Evolutionary conservation across 2,888 invertebrate species (phyloP), one percentile per base, ranked within the genome.

Genomic region (Stenichneumon culpator): DNA sequence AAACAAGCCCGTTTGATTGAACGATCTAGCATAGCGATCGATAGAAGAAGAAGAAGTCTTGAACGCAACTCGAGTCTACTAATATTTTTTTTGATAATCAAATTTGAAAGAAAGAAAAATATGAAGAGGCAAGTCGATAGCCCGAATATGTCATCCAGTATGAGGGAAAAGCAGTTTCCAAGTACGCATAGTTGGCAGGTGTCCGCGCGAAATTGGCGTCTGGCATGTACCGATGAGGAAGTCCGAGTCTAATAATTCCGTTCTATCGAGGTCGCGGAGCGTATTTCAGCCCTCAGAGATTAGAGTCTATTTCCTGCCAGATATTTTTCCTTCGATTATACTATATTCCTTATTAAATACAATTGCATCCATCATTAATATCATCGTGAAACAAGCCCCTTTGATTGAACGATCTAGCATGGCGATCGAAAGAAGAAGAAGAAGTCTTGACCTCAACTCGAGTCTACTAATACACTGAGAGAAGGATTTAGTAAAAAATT

Each of bases 361-460:
- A 79, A 75, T 52, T 28, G 4, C 28, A 28, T 28, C 4, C 4
- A 84, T 84, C 83, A 84, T 84, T 80, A 80, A 80, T 84, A 72
- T 77, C 75, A 60, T 65, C 32, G 44, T 19, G 63, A 70, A 63
- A 39, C 39, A 47, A 54, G 67, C 75, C 77, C 47, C 72, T 80
- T 84, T 80, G 83, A 84, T 84, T 77, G 72, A 84, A 80, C 80
- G 83, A 80, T 80, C 67, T 39, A 63, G 63, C 75, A 65, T 52
- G 54, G 68, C 52, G 69, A 50, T 74, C 54, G 60, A 54, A 63
- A 65, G 5, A 28, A 28, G 4, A 28, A 28, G 28, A 28, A 28
- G 28, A n/a, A n/a, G n/a, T n/a, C n/a, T n/a, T n/a, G n/a, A n/a
- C n/a, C n/a, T n/a, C n/a, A n/a, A 28, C 28, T 28, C 28, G 28